Base-by-base conservation (phyloP, 2,113 vertebrate species). In the Oncorhynchus tshawytscha region DNA sequence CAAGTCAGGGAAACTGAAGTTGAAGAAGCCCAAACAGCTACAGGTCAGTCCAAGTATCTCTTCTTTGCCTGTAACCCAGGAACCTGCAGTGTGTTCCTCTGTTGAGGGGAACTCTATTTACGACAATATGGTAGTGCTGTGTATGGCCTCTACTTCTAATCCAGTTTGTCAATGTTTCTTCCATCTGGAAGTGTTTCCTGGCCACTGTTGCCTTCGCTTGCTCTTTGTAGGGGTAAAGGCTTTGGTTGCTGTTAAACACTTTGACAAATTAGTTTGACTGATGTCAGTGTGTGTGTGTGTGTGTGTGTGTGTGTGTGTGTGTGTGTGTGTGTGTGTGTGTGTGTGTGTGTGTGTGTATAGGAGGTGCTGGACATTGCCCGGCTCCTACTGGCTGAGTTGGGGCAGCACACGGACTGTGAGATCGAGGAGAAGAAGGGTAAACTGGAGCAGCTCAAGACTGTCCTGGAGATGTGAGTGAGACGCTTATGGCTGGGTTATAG, bases 301-400 rank as follows among this genome's bases (percentile, higher is more conserved):
- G 16, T 65, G n/a, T n/a, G 9, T 45, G 11, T 51, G 8, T 20
- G 29, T 75, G 39, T 54, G 39, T 29, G 54, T 7, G 25, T 25
- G 12, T 66, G 25, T 29, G 9, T 5, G 4, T 66, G 27, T 31
- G 11, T 5, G 0, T 71, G 18, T 57, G 11, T 57, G 65, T 24
- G 29, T n/a, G 16, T 22, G 11, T 48, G 12, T 54, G 9, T 20
- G 29, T 75, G 45, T 54, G 45, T 31, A 20, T 7, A 99, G 97
- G 97, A 99, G 81, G 97, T 99, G 82, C 94, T 99, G 88, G 97
- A 99, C 71, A 98, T 99, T 6, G 94, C 97, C 3, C 94, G 97
- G 34, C 91, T 96, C 87, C 94, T 99, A 16, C 88, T 99, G 82
- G 90, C 93, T 69, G 97, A 99, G 76, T 90, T 97, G 79, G 94